Evolutionary conservation across 2,113 vertebrate species (phyloP).

Genomic region (Tiliqua scincoides): DNA sequence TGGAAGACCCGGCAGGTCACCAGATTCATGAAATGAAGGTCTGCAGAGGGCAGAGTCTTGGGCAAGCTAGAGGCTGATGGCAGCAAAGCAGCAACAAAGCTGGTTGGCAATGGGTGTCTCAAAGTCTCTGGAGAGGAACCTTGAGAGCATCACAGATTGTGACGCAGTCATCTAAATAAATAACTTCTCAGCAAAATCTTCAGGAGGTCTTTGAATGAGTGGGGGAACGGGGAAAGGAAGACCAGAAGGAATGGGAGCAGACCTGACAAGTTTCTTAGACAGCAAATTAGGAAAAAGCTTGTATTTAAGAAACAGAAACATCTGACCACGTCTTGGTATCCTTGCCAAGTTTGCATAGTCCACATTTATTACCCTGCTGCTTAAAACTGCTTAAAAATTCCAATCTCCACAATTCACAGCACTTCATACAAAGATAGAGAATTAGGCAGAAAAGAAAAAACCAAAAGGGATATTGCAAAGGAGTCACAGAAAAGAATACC

Average conservation of each 20-base stretch:
- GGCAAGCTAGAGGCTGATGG: too few species aligned
- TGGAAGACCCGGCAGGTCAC: too few species aligned
- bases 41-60: not conserved
- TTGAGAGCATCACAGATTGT: too few species aligned
- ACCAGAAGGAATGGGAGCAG: not conserved
- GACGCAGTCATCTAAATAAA: not conserved
- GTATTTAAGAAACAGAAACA: not conserved
- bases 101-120: too few species aligned
- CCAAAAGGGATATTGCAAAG: slow-evolving; percentile 43
- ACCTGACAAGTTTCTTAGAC: too few species aligned
- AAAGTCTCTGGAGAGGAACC: too few species aligned
- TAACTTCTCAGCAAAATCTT: not conserved
- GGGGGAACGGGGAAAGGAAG: not conserved
- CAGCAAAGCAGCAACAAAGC: too few species aligned
- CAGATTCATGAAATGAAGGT: too few species aligned
- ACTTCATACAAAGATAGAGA: slow-evolving; percentile 29
- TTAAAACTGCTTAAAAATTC: not conserved
- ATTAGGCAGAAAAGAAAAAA: slow-evolving; percentile 45
- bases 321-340: not conserved
- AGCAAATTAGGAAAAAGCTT: not conserved
- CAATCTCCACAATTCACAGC: slow-evolving; percentile 17
- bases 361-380: not conserved
- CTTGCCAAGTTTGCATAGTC: not conserved
- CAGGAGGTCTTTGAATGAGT: not conserved
- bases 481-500: slow-evolving; percentile 31